Evolutionary conservation across 2,888 invertebrate species (phyloP).

Genomic region (Hypselothyrea guttata): DNA sequence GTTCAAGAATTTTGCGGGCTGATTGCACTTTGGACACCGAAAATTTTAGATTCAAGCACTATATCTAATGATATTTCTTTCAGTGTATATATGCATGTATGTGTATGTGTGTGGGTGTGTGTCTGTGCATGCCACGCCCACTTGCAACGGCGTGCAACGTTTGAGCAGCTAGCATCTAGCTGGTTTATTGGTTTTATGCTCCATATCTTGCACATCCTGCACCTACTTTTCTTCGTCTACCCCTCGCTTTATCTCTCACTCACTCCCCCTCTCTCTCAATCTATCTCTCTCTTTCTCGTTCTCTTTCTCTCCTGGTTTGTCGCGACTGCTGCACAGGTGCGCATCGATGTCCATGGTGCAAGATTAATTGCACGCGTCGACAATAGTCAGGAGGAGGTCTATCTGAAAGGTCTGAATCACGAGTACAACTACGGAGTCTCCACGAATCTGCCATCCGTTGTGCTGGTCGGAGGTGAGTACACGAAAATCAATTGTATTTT

Average conservation of each 20-base stretch:
- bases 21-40: too few species aligned
- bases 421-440: constrained; percentile 94
- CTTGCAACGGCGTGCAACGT: too few species aligned
- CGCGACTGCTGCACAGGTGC: constrained; percentile 83
- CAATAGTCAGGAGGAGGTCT: constrained; percentile 90
- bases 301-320: constrained; percentile 12
- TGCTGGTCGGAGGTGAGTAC: constrained; percentile 91
- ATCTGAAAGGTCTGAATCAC: constrained; percentile 91
- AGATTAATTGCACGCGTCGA: constrained; percentile 93
- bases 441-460: constrained; percentile 92
- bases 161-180: constrained; percentile 38
- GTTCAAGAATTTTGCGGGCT: too few species aligned
- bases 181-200: constrained; percentile 73
- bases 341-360: constrained; percentile 93
- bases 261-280: background rate
- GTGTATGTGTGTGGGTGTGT: constrained; percentile 14
- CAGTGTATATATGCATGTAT: constrained; percentile 12
- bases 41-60: too few species aligned
- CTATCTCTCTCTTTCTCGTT: constrained; percentile 1
- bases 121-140: constrained; percentile 36
- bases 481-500: constrained; percentile 62
- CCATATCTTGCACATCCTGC: constrained; percentile 48
- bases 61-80: too few species aligned
- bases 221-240: background rate
- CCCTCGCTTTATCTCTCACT: background rate